Percentiles rank a stretch among this genome's conserved stretches.
These are phyloP conservation scores for Herminia tarsipennalis DNA, from an alignment of 2,888 invertebrate genomes.

Conservation along the genomic window DNA sequence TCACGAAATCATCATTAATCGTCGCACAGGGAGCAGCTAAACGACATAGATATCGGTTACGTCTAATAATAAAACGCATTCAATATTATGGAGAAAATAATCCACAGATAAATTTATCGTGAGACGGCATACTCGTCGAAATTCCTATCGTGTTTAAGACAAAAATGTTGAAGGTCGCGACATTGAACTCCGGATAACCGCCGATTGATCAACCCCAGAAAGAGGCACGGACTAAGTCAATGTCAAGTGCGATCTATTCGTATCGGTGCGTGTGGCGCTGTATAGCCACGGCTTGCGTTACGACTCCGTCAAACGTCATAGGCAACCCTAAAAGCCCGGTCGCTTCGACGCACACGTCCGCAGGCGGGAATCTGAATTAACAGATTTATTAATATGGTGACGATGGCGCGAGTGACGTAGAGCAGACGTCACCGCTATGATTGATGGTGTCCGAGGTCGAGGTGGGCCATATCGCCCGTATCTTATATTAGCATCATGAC, in stretches of 20 bases:
- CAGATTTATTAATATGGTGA: constrained; percentile 35
- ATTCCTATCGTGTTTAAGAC: constrained; percentile 36
- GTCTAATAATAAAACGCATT: constrained; percentile 13
- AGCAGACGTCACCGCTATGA: constrained; percentile 41
- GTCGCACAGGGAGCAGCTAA: constrained; percentile 3
- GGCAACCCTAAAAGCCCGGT: constrained; percentile 40
- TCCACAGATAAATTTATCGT: constrained; percentile 16
- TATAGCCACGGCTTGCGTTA: constrained; percentile 43
- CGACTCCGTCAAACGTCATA: constrained; percentile 38
- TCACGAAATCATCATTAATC: constrained; percentile 19
- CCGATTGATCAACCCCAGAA: constrained; percentile 54
- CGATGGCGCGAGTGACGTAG: constrained; percentile 33
- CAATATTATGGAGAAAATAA: constrained; percentile 19
- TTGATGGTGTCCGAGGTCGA: constrained; percentile 37
- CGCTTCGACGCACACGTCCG: constrained; percentile 35
- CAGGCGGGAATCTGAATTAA: constrained; percentile 27
- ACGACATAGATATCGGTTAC: background rate
- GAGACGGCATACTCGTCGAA: constrained; percentile 27
- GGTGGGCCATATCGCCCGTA: constrained; percentile 32
- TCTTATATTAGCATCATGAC: constrained; percentile 47
- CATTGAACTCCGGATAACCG: constrained; percentile 52
- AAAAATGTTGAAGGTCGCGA: constrained; percentile 54
- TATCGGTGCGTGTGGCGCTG: constrained; percentile 43
- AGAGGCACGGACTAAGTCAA: constrained; percentile 55
- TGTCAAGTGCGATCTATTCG: constrained; percentile 63